Evolutionary conservation across 2,888 invertebrate species (phyloP), one percentile per base, ranked within the genome.

Genomic region (Rotaria sp.): DNA sequence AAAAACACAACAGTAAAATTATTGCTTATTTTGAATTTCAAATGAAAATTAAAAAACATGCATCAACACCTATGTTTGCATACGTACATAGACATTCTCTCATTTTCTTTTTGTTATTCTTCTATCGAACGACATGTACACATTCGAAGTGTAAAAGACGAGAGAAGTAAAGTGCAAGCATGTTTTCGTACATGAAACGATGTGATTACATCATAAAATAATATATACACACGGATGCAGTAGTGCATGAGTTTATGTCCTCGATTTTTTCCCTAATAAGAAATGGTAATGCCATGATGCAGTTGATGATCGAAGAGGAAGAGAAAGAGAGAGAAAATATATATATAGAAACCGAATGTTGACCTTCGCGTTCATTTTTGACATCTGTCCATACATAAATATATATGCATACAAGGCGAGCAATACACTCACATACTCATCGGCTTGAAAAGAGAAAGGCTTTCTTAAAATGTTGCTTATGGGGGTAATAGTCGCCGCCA

Each of bases 111-210:
- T 50, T 50, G 50, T 50, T 57, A n/a, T 30, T 57, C n/a, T 57
- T 57, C 21, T 21, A 18, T 67, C 67, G 15, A 35, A 35, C 18
- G 35, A 67, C 35, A 67, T 67, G 30, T 35, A 67, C 35, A 67
- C 35, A 67, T 3, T 21, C 24, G 2, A 67, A 35, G 67, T 67
- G 30, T 67, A 67, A 67, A 67, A 35, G 67, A 35, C 67, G 35
- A 67, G 35, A 67, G 35, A 67, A 67, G 67, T 35, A 67, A 67
- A 67, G 67, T 67, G 35, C 67, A 67, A 67, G 67, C 67, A 67
- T 67, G 67, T 67, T 67, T 67, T 67, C 67, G 67, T 67, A 35
- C 67, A 67, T 67, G 21, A 67, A 67, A 35, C 67, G 30, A 67
- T 13, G 67, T 7, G 35, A 67, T 67, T 67, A 67, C 67, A 35